Base-by-base conservation (phyloP, 2,113 vertebrate species). In the Phyllostomus discolor region DNA sequence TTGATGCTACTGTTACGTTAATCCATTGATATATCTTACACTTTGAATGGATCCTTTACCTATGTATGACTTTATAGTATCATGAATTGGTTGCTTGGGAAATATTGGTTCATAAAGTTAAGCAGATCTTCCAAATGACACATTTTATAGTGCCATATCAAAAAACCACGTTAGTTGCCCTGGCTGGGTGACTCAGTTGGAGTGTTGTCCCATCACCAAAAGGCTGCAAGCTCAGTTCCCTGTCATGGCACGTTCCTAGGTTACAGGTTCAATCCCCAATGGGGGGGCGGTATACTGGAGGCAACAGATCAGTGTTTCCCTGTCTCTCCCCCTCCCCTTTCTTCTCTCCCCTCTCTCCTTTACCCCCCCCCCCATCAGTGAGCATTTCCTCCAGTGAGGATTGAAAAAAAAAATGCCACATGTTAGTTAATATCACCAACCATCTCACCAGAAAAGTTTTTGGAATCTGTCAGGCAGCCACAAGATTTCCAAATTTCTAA, bases 401-500 rank as follows among this genome's bases (percentile, higher is more conserved):
- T 5, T 64, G 62, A 64, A 28, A 12, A 28, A 28, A 26, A 62
- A 28, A 59, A 22, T 4, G 26, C 59, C 5, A 4, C 22, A 43
- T 8, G 28, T 82, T 90, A 85, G 26, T 82, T 96, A 96, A 76
- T 89, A 92, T 92, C 46, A 95, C 35, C 38, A 62, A 19, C 7
- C 62, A 64, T 95, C 92, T 84, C 66, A 84, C 88, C 59, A 86
- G 81, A 83, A 92, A 90, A 83, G 46, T 52, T 91, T 28, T 46
- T 88, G 26, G 64, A 89, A 92, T 64, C 28, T 92, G 24, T 96
- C 76, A 88, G 7, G 31, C 52, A 90, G 43, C 41, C 84, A 90
- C 28, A 95, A 46, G 31, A 81, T 92, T 92, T 90, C 48, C 46
- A 92, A 35, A 96, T 90, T 97, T 95, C 85, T 90, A 38, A 66